A percentile compares a stretch with the other conserved stretches of the same genome.
Conservation (phyloP, 64 coral and sea anemone genomes). For the Montipora foliosa region DNA sequence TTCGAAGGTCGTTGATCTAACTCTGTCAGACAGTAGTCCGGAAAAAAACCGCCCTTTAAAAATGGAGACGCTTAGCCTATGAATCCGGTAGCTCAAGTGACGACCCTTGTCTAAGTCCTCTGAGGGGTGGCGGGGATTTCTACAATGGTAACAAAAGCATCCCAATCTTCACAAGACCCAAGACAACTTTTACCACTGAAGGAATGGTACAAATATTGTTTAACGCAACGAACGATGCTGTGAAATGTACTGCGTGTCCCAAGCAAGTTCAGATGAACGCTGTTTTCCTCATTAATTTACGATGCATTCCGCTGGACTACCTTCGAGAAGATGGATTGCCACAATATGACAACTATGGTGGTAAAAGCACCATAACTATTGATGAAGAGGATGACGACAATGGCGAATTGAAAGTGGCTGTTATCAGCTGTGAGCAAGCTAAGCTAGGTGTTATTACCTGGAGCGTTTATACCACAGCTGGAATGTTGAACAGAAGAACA, state of each 20-base stretch:
- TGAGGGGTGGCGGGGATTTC: no score
- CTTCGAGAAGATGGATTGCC: conserved; percentile 13
- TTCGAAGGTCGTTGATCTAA: no score
- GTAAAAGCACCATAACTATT: conserved; percentile 1
- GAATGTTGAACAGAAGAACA: conserved; percentile 7
- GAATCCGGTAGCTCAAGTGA: no score
- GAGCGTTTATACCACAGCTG: background rate
- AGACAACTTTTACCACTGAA: background rate
- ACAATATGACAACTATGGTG: conserved; percentile 2
- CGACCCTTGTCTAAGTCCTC: no score
- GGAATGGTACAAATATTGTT: conserved; percentile 9
- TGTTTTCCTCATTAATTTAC: conserved; percentile 14
- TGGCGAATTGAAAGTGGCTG: background rate
- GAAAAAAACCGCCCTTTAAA: background rate
- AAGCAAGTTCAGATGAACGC: conserved; percentile 17
- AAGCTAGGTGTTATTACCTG: background rate
- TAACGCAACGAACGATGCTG: background rate
- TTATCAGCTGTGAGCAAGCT: no score
- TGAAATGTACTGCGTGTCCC: background rate
- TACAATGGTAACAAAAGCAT: no score
- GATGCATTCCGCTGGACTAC: background rate
- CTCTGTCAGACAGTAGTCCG: no score
- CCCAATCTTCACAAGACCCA: no score
- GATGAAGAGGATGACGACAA: background rate
- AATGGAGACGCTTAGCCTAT: background rate